A percentile compares a stretch with the other conserved stretches of the same genome.
Conservation (phyloP, 2,888 invertebrate species). For the Macroteleia sp. region DNA sequence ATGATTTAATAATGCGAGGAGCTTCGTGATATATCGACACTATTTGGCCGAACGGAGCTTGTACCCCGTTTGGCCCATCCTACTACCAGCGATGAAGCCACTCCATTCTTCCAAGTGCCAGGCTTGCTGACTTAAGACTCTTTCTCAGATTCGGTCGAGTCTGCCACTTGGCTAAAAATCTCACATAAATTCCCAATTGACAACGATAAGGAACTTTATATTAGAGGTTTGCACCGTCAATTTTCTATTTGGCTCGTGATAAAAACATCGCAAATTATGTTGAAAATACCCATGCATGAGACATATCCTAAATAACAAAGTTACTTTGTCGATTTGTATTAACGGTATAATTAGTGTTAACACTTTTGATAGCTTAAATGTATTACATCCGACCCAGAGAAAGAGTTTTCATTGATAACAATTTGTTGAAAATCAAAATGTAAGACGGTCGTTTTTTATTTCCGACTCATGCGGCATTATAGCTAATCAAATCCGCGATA, state of each 20-base stretch:
- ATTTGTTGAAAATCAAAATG: too few relatives aligned
- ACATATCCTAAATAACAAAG: not conserved
- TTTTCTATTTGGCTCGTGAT: constrained; percentile 30
- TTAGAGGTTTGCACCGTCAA: constrained; percentile 20
- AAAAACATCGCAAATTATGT: constrained; percentile 3
- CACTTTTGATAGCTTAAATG: too few relatives aligned
- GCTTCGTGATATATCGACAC: constrained; percentile 53
- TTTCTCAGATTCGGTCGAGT: constrained; percentile 3
- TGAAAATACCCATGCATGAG: not conserved
- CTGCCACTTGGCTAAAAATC: constrained; percentile 56
- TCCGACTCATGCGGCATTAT: not conserved
- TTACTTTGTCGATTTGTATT: constrained; percentile 6
- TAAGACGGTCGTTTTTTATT: too few relatives aligned
- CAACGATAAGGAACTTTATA: constrained; percentile 32
- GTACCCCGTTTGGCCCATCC: not conserved
- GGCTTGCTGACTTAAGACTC: constrained; percentile 32
- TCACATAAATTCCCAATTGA: constrained; percentile 65
- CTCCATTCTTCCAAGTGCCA: constrained; percentile 19
- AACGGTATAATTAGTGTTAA: not conserved
- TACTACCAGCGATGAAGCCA: not conserved
- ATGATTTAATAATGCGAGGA: constrained; percentile 77
- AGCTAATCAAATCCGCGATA: constrained; percentile 24
- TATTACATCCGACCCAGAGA: too few relatives aligned
- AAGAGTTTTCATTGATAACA: too few relatives aligned
- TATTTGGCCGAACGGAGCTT: constrained; percentile 35